Conservation (phyloP, 2,113 vertebrate species). For the Marcusenius ussheri region DNA sequence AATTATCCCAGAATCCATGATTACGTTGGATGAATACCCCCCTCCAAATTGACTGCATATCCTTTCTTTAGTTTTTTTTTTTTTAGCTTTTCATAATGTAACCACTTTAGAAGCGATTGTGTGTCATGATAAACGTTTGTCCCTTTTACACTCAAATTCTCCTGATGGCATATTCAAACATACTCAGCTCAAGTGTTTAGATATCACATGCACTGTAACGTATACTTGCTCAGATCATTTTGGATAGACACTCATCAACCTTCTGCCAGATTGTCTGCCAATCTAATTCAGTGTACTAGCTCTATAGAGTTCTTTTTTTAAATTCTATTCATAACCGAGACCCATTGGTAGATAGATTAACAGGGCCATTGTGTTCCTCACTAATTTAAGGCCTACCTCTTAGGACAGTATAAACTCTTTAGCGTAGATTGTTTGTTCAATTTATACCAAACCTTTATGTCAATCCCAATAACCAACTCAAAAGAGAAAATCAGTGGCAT, state of each 20-base stretch:
- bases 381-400: neutral
- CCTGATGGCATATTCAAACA: neutral
- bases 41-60: neutral
- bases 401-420: neutral
- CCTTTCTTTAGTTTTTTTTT: neutral
- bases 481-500: neutral
- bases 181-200: neutral
- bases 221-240: neutral
- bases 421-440: neutral
- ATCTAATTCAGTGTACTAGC: neutral
- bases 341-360: neutral
- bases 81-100: neutral
- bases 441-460: neutral
- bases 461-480: neutral
- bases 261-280: neutral
- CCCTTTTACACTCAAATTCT: neutral
- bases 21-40: neutral
- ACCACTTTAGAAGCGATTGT: neutral
- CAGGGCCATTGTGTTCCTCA: neutral
- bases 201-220: neutral
- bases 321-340: neutral
- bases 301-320: neutral
- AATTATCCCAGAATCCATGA: conserved; percentile 58
- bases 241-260: neutral
- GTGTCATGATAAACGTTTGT: neutral